Evolutionary conservation across 2,888 invertebrate species (phyloP).

Genomic region (Branchinecta sandiegonensis): DNA sequence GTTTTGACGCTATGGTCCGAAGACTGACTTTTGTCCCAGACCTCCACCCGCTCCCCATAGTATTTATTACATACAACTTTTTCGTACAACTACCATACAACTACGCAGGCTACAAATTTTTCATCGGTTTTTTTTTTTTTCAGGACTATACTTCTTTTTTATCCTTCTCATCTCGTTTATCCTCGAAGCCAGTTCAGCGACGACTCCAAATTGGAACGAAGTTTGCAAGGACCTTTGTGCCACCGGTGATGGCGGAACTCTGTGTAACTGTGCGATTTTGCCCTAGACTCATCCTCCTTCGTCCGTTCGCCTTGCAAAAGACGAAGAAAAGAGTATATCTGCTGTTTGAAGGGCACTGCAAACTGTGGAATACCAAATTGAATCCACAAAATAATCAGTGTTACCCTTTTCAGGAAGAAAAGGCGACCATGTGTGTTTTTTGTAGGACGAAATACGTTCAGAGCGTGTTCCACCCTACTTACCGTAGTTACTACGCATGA

Average conservation of each 20-base stretch:
- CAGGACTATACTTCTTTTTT: too few relatives aligned
- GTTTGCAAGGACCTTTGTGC: slow-evolving; percentile 51
- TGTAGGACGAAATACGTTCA: too few relatives aligned
- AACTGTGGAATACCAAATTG: background rate
- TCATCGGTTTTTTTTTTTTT: too few relatives aligned
- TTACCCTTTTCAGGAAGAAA: background rate
- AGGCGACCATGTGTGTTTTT: background rate
- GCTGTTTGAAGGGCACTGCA: background rate
- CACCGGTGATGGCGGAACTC: slow-evolving; percentile 55
- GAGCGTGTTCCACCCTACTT: too few relatives aligned
- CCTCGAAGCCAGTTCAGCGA: background rate
- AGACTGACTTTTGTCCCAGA: too few relatives aligned
- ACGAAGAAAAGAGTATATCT: background rate
- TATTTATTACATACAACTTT: too few relatives aligned
- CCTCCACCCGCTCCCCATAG: too few relatives aligned
- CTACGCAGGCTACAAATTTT: too few relatives aligned
- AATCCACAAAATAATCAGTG: background rate
- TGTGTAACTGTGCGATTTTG: slow-evolving; percentile 56
- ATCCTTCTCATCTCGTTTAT: too few relatives aligned
- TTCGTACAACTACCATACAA: too few relatives aligned
- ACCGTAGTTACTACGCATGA: too few relatives aligned
- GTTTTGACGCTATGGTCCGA: too few relatives aligned
- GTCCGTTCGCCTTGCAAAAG: background rate
- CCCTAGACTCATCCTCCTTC: slow-evolving; percentile 34
- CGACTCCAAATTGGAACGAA: slow-evolving; percentile 41